Conservation (phyloP, 64 coral and sea anemone genomes). For the Montipora sp. region DNA sequence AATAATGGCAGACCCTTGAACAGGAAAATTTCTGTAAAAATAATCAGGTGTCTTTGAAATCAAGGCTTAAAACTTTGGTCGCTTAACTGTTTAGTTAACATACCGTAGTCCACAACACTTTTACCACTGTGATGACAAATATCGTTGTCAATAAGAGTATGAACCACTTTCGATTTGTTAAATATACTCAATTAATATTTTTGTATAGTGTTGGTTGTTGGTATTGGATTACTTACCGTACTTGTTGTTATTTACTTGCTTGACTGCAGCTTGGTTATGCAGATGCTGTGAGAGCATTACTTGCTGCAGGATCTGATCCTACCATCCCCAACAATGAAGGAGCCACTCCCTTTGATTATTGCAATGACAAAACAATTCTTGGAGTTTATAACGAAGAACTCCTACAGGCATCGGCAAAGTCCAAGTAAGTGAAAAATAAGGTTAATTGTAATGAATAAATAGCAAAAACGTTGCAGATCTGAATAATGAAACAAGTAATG, state of each 20-base stretch:
- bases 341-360: constrained; percentile 96
- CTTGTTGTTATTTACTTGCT: background rate
- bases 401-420: constrained; percentile 86
- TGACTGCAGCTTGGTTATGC: constrained; percentile 73
- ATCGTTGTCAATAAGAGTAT: too few species aligned
- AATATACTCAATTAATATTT: too few species aligned
- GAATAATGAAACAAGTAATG: too few species aligned
- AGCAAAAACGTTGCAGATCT: background rate
- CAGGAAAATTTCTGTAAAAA: too few species aligned
- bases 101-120: too few species aligned
- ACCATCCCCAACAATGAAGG: constrained; percentile 95
- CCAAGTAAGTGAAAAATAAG: constrained; percentile 68
- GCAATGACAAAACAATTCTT: constrained; percentile 84
- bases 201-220: too few species aligned
- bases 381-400: constrained; percentile 97
- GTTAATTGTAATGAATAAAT: background rate
- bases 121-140: too few species aligned
- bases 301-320: constrained; percentile 95
- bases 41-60: too few species aligned
- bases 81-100: too few species aligned
- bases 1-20: too few species aligned
- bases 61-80: too few species aligned
- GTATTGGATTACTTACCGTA: background rate
- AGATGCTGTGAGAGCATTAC: constrained; percentile 86
- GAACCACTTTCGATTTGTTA: too few species aligned